phyloP scores from a whole-genome alignment of 1,140 invertebrate genomes.

The silkworm (Bombyx mori) region DNA sequence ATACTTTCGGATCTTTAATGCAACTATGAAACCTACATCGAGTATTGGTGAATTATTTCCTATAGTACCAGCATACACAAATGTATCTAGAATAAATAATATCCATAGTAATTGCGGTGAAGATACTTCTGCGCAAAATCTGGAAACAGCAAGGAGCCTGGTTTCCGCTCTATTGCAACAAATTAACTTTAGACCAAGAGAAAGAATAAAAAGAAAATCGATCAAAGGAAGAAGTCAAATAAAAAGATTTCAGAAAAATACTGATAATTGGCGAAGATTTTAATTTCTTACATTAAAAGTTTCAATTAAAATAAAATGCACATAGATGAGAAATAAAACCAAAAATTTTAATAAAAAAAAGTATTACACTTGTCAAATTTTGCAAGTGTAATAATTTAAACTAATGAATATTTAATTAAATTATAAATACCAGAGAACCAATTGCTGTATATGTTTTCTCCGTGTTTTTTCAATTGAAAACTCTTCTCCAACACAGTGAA shows the following conservation, averaged over 20 bases:
- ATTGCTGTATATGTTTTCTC: too few relatives aligned
- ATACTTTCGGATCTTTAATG: conserved; percentile 38
- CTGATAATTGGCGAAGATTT: not conserved
- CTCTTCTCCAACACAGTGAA: too few relatives aligned
- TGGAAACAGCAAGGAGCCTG: conserved; percentile 31
- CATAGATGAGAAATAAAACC: too few relatives aligned
- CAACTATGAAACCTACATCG: conserved; percentile 17
- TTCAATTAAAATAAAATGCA: too few relatives aligned
- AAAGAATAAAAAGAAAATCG: not conserved
- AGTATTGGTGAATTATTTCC: conserved; percentile 1
- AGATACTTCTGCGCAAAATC: conserved; percentile 14
- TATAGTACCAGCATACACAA: conserved; percentile 3
- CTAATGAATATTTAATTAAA: too few relatives aligned
- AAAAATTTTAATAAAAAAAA: too few relatives aligned
- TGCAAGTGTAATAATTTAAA: too few relatives aligned
- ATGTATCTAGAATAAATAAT: not conserved
- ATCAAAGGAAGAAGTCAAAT: not conserved
- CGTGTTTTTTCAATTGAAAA: too few relatives aligned
- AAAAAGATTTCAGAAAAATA: conserved; percentile 11
- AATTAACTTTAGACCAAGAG: conserved; percentile 11
- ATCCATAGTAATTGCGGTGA: not conserved
- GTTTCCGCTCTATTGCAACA: conserved; percentile 26
- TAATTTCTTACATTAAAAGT: too few relatives aligned
- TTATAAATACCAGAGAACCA: too few relatives aligned
- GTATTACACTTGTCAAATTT: too few relatives aligned